phyloP scores from a whole-genome alignment of 2,797 vertebrate species.

The Emydoidea blandingii region DNA sequence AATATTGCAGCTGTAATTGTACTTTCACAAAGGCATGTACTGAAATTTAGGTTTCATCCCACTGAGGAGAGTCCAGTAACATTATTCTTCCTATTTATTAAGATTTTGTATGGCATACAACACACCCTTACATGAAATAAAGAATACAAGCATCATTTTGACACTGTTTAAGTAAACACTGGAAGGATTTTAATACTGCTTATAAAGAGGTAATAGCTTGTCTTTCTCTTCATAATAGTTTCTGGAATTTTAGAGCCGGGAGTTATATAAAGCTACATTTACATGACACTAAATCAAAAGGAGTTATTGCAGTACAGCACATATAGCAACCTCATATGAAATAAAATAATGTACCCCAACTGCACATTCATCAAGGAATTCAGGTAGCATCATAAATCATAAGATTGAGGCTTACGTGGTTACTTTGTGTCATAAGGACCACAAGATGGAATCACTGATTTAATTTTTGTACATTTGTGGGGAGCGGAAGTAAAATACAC shows the following conservation, averaged over 20 bases:
- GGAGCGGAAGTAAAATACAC: not conserved
- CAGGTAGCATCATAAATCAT: not conserved
- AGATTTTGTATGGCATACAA: not conserved
- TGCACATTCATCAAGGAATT: not conserved
- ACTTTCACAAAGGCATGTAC: not conserved
- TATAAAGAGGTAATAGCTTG: not conserved
- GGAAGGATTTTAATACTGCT: not conserved
- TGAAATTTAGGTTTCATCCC: not conserved
- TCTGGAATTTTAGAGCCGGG: not conserved
- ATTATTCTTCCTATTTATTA: not conserved
- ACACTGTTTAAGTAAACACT: not conserved
- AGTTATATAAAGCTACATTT: accelerated
- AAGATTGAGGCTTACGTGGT: not conserved
- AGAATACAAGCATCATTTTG: not conserved
- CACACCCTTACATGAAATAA: not conserved
- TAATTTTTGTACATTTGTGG: not conserved
- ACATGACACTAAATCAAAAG: not conserved
- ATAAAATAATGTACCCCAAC: not conserved
- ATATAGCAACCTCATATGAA: accelerated
- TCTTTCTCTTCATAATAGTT: not conserved
- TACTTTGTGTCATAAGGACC: not conserved
- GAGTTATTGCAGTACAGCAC: not conserved
- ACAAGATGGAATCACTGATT: not conserved
- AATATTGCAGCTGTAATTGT: not conserved
- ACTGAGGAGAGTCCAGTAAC: not conserved